Evolutionary conservation across 92 coral and sea anemone species (phyloP), one percentile per base, ranked within the genome.

Genomic region (Pocillopora grandis): DNA sequence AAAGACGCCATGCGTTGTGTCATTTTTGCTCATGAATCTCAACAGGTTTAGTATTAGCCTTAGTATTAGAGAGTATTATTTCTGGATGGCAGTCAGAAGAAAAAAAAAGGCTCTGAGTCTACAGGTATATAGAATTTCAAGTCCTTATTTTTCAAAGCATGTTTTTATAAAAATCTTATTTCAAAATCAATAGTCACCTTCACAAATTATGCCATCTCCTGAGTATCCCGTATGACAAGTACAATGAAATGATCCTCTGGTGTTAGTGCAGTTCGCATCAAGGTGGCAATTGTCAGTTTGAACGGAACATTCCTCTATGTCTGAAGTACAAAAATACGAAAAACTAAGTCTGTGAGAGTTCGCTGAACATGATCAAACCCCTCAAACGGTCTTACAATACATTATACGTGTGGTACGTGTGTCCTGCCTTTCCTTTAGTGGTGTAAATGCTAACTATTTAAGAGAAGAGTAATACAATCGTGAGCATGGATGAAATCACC

Each of bases 201-300:
- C 35, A 74, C 93, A 90, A n/a, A 80, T 74, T 64, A 90, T 91
- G 67, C 93, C 93, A 68, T 90, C 81, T 77, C 94, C 94, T 5
- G 94, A 88, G 86, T 84, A 91, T 48, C 94, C 94, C 59, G 31
- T 81, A 72, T 88, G 84, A 81, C 94, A 91, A 19, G 87, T 84
- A 65, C 94, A 91, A 84, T 80, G 79, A 67, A 84, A 91, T n/a
- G 87, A 81, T 13, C 94, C 94, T n/a, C 79, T 86, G 23, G 91
- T 91, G 82, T 91, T 88, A 36, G 82, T 80, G 68, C 94, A 91
- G 68, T 71, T 62, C 10, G 94, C 91, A 62, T 91, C 91, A 49
- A 77, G 76, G 49, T 92, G 93, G 42, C 95, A 92, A 77, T 92
- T 85, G 77, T 92, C 84, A 20, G 79, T 73, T 19, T 86, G 93